Evolutionary conservation across 2,113 vertebrate genomes (phyloP).

Genomic region (Nycticebus coucang): DNA sequence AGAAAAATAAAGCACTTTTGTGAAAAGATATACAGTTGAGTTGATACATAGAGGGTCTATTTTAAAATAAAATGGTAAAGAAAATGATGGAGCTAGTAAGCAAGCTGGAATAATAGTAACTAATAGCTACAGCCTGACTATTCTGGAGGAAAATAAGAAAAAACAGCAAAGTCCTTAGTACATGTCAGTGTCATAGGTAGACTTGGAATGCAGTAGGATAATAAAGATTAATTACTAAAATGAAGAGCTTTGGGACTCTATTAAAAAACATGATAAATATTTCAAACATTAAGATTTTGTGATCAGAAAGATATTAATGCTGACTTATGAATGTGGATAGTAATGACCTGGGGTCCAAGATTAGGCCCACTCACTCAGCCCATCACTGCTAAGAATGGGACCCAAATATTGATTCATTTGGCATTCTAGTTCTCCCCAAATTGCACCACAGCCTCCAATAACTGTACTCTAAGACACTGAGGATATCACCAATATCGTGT

Average conservation of each 20-base stretch:
- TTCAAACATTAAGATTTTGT: not conserved
- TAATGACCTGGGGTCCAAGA: no score
- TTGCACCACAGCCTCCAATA: no score
- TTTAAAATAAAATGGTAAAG: not conserved
- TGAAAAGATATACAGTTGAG: not conserved
- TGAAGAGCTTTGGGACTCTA: not conserved
- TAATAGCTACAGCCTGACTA: not conserved
- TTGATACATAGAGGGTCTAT: not conserved
- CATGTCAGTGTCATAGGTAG: not conserved
- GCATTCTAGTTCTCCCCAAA: no score
- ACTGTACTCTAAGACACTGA: no score
- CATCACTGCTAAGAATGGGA: no score
- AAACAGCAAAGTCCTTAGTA: not conserved
- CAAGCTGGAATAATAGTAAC: not conserved
- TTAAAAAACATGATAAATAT: not conserved
- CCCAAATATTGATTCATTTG: no score
- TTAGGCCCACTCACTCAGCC: no score
- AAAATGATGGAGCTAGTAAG: not conserved
- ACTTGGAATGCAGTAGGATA: not conserved
- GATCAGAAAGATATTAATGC: not conserved
- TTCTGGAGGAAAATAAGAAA: not conserved
- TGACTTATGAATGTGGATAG: not conserved
- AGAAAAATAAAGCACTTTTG: not conserved
- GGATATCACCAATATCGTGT: no score
- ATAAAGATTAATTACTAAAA: not conserved